These are phyloP conservation scores for Oryzias sinensis DNA, from an alignment of 2,797 vertebrate species.

Conservation along the genomic window DNA sequence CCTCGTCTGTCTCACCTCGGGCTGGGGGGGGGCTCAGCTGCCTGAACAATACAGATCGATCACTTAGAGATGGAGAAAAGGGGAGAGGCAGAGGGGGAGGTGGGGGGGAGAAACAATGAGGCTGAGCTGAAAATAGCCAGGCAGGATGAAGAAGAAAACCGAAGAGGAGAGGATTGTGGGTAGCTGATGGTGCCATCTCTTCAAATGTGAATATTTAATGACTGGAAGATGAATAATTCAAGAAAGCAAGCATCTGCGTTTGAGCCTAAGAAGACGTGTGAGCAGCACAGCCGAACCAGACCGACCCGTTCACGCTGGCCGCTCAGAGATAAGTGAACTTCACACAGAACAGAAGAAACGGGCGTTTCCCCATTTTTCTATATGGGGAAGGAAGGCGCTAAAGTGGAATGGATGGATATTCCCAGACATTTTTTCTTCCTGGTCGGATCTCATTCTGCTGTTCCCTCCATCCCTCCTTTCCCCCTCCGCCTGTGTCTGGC, in stretches of 20 bases:
- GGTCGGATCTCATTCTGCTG: conserved; percentile 45
- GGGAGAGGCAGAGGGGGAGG: conserved; percentile 6
- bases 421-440: conserved; percentile 21
- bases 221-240: conserved; percentile 74
- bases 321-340: background rate
- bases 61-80: conserved; percentile 53
- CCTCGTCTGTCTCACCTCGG: conserved; percentile 52
- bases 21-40: conserved; percentile 68
- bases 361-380: too few species aligned
- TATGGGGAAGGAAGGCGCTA: background rate
- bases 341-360: too few species aligned
- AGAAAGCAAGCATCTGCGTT: conserved; percentile 71
- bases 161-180: conserved; percentile 57
- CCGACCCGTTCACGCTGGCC: conserved; percentile 34
- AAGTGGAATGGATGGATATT: conserved; percentile 29
- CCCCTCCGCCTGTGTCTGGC: conserved; percentile 21
- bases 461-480: conserved; percentile 27
- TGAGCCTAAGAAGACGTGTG: conserved; percentile 73
- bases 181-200: conserved; percentile 57
- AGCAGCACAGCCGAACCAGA: conserved; percentile 54
- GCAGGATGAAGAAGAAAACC: conserved; percentile 33
- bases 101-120: conserved; percentile 43
- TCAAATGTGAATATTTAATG: conserved; percentile 78
- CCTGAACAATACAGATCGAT: conserved; percentile 76
- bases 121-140: conserved; percentile 45